These are phyloP conservation scores for Blastobasis lacticolella DNA, from an alignment of 2,888 invertebrate genomes.

Conservation along the genomic window DNA sequence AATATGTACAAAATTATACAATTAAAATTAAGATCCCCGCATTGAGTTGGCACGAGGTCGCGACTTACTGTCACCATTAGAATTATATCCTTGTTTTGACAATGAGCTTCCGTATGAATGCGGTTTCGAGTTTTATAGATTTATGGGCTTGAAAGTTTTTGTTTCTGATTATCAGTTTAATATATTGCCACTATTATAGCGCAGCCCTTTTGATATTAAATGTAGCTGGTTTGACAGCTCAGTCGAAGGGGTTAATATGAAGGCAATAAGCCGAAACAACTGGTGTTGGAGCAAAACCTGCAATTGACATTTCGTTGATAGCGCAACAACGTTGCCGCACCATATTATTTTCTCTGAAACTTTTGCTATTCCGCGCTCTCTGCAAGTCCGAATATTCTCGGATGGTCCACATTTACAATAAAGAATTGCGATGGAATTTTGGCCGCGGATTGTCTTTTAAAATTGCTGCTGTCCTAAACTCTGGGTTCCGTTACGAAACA, in stretches of 20 bases:
- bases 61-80: constrained; percentile 66
- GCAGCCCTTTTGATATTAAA: constrained; percentile 57
- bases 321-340: constrained; percentile 37
- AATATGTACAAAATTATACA: constrained; percentile 69
- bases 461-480: background rate
- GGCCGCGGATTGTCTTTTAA: background rate
- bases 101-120: constrained; percentile 51
- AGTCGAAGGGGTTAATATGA: constrained; percentile 70
- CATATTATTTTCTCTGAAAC: constrained; percentile 2
- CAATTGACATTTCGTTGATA: constrained; percentile 62
- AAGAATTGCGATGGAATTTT: background rate
- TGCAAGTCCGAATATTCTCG: background rate
- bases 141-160: constrained; percentile 51
- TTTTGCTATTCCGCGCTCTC: background rate
- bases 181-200: constrained; percentile 47
- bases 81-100: constrained; percentile 66
- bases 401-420: background rate
- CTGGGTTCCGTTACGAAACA: constrained; percentile 30
- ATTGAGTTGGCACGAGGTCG: constrained; percentile 64
- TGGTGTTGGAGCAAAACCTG: constrained; percentile 64
- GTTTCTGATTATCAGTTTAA: constrained; percentile 59
- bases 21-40: constrained; percentile 64
- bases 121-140: constrained; percentile 54
- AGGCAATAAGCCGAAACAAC: constrained; percentile 69
- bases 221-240: constrained; percentile 63